Percentiles rank a stretch among this genome's conserved stretches.
These are phyloP conservation scores for Meles meles DNA, from an alignment of 2,113 vertebrate genomes.

Conservation along the genomic window DNA sequence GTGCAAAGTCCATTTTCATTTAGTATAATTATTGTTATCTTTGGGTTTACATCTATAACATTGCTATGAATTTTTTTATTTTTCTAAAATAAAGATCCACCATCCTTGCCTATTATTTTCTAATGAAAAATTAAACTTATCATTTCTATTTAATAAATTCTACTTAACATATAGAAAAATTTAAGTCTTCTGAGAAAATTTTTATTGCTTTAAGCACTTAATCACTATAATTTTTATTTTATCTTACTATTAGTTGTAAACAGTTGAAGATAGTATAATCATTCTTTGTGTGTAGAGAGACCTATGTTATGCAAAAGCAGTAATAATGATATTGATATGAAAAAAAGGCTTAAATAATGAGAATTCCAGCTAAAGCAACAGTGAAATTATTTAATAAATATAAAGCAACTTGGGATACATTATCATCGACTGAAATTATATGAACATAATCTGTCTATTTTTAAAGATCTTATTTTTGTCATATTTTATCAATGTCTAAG, in stretches of 20 bases:
- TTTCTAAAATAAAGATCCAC: background rate
- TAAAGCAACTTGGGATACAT: slow-evolving; percentile 51
- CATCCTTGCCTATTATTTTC: background rate
- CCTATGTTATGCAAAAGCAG: background rate
- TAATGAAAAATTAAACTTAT: background rate
- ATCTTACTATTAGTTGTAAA: background rate
- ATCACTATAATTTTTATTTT: background rate
- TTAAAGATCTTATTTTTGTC: slow-evolving; percentile 53
- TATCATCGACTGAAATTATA: slow-evolving; percentile 30
- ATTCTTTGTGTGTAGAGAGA: slow-evolving; percentile 32
- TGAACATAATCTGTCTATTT: slow-evolving; percentile 60
- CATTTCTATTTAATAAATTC: background rate
- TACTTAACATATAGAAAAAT: background rate
- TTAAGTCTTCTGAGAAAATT: background rate
- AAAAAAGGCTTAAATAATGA: slow-evolving; percentile 12
- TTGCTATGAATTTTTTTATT: background rate
- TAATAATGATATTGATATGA: background rate
- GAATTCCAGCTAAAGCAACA: slow-evolving; percentile 26
- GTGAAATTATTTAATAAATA: slow-evolving; percentile 47
- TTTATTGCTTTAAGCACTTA: background rate
- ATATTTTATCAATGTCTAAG: slow-evolving; percentile 61
- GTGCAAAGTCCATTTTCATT: background rate
- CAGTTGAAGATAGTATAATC: background rate
- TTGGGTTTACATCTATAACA: background rate
- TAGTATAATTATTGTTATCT: background rate